phyloP scores from a whole-genome alignment of 1,140 invertebrate species.

The Rhopalosiphum padi region DNA sequence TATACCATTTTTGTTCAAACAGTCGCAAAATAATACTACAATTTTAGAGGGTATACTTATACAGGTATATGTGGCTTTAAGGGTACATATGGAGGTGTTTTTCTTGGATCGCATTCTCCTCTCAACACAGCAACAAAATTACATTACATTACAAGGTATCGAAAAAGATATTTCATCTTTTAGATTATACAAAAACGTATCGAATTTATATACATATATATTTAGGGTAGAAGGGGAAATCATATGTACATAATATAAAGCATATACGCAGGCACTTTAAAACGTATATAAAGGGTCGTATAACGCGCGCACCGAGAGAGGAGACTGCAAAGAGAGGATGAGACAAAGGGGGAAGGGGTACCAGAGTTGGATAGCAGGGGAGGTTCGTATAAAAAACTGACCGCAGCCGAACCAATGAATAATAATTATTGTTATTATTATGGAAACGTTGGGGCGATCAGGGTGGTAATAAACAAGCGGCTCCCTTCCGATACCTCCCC shows the following conservation, averaged over 20 bases:
- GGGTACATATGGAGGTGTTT: not conserved
- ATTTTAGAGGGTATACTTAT: not conserved
- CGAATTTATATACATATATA: not conserved
- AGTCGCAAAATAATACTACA: not conserved
- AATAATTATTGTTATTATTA: slow-evolving; percentile 46
- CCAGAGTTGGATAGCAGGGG: not conserved
- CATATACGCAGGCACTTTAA: not conserved
- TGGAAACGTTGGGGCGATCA: not conserved
- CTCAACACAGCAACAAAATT: not conserved
- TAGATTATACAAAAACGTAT: not conserved
- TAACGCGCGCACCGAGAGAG: not conserved
- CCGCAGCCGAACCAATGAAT: slow-evolving; percentile 13
- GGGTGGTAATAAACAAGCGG: slow-evolving; percentile 48
- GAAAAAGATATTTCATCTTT: slow-evolving; percentile 8
- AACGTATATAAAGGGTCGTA: not conserved
- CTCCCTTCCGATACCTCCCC: not conserved
- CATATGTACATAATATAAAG: not conserved
- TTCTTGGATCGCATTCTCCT: not conserved
- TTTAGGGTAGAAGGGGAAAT: not conserved
- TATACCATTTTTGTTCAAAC: not conserved
- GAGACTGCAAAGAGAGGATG: not conserved
- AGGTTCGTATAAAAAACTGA: not conserved
- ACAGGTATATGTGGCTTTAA: not conserved
- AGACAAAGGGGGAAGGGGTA: not conserved
- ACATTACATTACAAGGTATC: not conserved